Evolutionary conservation across 2,113 vertebrate species (phyloP).

Genomic region (Planiliza haematocheilus): DNA sequence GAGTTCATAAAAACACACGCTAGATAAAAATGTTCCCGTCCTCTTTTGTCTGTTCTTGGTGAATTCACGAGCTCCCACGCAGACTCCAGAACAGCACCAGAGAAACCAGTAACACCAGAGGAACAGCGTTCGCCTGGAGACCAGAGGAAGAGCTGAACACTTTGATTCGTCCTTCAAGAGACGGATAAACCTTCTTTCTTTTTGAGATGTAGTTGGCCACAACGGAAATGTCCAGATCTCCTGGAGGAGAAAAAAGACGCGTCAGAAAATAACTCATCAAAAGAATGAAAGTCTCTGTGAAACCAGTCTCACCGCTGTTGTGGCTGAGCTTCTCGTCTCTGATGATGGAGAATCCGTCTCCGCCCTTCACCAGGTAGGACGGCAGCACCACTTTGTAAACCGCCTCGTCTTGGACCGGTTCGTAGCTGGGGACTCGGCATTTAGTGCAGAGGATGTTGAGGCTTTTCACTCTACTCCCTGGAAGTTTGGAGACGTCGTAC

Average conservation of each 20-base stretch:
- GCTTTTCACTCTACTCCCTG: slow-evolving; percentile 81
- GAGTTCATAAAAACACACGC: slow-evolving; percentile 1
- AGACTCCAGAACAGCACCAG: slow-evolving; percentile 60
- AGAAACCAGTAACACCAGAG: slow-evolving; percentile 39
- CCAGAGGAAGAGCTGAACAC: slow-evolving; percentile 77
- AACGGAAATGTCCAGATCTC: slow-evolving; percentile 87
- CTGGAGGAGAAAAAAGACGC: slow-evolving; percentile 69
- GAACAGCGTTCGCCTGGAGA: neutral
- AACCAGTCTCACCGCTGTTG: slow-evolving; percentile 89
- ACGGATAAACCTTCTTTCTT: slow-evolving; percentile 86
- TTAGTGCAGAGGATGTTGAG: slow-evolving; percentile 87
- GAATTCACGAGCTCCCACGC: slow-evolving; percentile 14
- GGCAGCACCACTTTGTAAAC: slow-evolving; percentile 88
- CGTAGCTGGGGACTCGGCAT: slow-evolving; percentile 88
- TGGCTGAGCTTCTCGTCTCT: slow-evolving; percentile 85
- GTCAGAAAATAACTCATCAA: neutral
- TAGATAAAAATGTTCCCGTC: too few species aligned
- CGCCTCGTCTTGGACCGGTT: slow-evolving; percentile 79
- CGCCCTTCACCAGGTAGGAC: slow-evolving; percentile 86
- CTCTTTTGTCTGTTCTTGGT: too few species aligned
- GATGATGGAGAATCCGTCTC: slow-evolving; percentile 90
- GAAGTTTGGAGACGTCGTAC: slow-evolving; percentile 82
- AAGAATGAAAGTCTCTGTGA: too few species aligned
- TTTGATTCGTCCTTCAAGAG: slow-evolving; percentile 89
- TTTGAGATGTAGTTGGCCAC: slow-evolving; percentile 86